These are phyloP conservation scores for Stomatorhinus ivindoensis DNA, from an alignment of 2,113 vertebrate genomes.

Conservation along the genomic window DNA sequence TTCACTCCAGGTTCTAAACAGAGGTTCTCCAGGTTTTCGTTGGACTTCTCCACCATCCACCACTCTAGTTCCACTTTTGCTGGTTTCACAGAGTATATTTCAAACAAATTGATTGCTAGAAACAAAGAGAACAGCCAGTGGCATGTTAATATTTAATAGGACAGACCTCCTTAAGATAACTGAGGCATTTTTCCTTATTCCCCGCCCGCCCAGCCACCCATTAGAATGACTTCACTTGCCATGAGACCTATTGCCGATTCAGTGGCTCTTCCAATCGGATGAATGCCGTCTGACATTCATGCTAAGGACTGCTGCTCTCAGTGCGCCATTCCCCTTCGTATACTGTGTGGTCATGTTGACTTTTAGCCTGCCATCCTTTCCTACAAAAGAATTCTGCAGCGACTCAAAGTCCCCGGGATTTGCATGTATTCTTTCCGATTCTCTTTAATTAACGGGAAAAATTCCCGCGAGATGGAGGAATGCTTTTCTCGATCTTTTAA, in stretches of 20 bases:
- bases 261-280: not conserved
- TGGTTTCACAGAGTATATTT: constrained; percentile 64
- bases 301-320: not conserved
- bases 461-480: not conserved
- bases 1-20: no score
- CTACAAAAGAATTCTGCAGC: not conserved
- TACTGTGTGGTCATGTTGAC: not conserved
- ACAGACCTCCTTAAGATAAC: constrained; percentile 52
- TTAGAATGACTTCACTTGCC: constrained; percentile 25
- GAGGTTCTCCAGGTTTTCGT: constrained; percentile 17
- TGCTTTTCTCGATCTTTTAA: not conserved
- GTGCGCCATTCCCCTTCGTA: not conserved
- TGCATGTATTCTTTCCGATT: not conserved
- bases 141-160: constrained; percentile 73
- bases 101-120: constrained; percentile 72
- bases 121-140: constrained; percentile 60
- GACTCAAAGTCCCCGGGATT: not conserved
- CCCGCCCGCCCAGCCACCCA: not conserved
- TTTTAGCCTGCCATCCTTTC: not conserved
- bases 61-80: constrained; percentile 35
- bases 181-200: constrained; percentile 27
- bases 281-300: not conserved
- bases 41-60: not conserved
- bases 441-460: not conserved
- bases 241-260: not conserved